Base-by-base conservation (phyloP, 2,888 invertebrate species). In the Rhingia campestris region DNA sequence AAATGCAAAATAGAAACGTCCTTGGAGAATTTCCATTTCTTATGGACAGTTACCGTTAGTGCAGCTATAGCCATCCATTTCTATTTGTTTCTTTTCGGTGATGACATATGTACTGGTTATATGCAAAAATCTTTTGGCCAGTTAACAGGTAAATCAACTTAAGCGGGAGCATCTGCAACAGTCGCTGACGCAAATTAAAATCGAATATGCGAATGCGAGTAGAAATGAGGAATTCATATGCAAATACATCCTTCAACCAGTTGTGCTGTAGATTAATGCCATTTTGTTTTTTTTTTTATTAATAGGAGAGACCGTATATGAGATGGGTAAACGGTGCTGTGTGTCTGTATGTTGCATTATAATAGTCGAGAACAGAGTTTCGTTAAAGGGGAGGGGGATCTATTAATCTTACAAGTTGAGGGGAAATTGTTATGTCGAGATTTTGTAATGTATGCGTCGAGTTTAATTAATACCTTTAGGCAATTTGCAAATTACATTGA, bases 191-290 rank as follows among this genome's bases (percentile, higher is more conserved):
- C 69, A 79, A 84, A 74, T 74, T 84, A 49, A 30, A 79, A 79
- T 79, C 58, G 53, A 74, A 73, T 66, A 53, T 37, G 43, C 35
- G n/a, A 14, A 9, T 14, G 53, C 51, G n/a, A 9, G 22, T 14
- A 9, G 30, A 30, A n/a, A 58, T 66, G 56, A 53, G 49, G 69
- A 56, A 69, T 45, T 84, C 41, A 49, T 84, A 84, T 84, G 84
- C 80, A 84, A 84, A 84, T 84, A 79, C 67, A 84, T 84, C 84
- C 84, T 84, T 84, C 74, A 84, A 84, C 74, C 79, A 84, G 82
- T 84, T 74, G 79, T 69, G 58, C 22, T 22, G 72, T 63, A 73
- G 56, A 54, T 73, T 63, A 47, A 45, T 73, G 45, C 54, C 22
- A 22, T 22, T 22, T 22, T 22, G n/a, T 22, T 22, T 22, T 22